Evolutionary conservation across 2,888 invertebrate species (phyloP).

Genomic region (Drosophila histrio): DNA sequence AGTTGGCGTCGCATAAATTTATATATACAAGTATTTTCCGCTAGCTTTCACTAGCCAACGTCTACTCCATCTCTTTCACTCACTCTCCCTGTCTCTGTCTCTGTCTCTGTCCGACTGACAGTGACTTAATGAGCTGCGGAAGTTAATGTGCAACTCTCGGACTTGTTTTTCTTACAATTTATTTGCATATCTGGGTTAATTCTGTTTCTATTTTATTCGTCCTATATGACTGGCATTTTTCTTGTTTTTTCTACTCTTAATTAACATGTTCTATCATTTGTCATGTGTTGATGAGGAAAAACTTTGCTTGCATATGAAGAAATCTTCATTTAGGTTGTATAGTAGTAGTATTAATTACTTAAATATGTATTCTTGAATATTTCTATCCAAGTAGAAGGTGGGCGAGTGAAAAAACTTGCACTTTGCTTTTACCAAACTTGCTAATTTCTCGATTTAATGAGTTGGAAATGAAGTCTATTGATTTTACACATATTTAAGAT

Average conservation of each 20-base stretch:
- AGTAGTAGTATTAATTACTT: too few relatives aligned
- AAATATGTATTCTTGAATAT: too few relatives aligned
- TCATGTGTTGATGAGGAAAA: slow-evolving; percentile 9
- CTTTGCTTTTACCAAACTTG: too few relatives aligned
- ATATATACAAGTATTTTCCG: slow-evolving; percentile 61
- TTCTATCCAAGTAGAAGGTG: too few relatives aligned
- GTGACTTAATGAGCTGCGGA: slow-evolving; percentile 80
- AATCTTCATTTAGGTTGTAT: background rate
- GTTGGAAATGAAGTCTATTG: too few relatives aligned
- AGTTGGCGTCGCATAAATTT: slow-evolving; percentile 80
- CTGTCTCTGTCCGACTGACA: slow-evolving; percentile 50
- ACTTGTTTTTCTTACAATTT: slow-evolving; percentile 61
- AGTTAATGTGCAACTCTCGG: slow-evolving; percentile 72
- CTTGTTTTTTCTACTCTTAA: slow-evolving; percentile 19
- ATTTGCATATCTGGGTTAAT: slow-evolving; percentile 79
- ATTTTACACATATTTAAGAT: too few relatives aligned
- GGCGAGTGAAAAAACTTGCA: too few relatives aligned
- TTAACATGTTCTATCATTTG: slow-evolving; percentile 44
- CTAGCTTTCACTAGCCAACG: slow-evolving; percentile 33
- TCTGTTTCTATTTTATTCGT: slow-evolving; percentile 48
- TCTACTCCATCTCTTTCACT: background rate
- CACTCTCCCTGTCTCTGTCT: background rate
- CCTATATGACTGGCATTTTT: slow-evolving; percentile 51
- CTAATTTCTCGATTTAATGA: too few relatives aligned
- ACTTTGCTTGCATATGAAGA: too few relatives aligned